A percentile compares a stretch with the other conserved stretches of the same genome.
These are phyloP conservation scores for Cheilosia variabilis DNA, from an alignment of 2,888 invertebrate genomes.

Conservation along the genomic window DNA sequence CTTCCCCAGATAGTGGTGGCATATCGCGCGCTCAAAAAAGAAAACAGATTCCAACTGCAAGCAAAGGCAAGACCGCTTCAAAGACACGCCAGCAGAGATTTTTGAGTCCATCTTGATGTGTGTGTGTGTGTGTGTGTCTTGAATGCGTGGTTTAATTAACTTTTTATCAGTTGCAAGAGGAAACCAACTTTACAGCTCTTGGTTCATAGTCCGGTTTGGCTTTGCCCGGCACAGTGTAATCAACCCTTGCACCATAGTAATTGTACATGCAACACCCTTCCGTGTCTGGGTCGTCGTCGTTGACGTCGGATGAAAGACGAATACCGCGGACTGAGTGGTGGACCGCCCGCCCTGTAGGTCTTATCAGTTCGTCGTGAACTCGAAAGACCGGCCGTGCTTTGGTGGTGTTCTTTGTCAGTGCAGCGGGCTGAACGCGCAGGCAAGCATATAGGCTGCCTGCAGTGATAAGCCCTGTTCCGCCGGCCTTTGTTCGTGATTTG, in stretches of 20 bases:
- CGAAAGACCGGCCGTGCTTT: slow-evolving; percentile 52
- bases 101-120: slow-evolving; percentile 59
- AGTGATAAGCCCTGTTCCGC: slow-evolving; percentile 53
- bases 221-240: slow-evolving; percentile 43
- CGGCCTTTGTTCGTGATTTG: slow-evolving; percentile 30
- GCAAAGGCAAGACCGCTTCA: slow-evolving; percentile 47
- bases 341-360: slow-evolving; percentile 8
- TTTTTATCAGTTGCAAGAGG: slow-evolving; percentile 75
- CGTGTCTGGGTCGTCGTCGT: slow-evolving; percentile 44
- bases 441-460: slow-evolving; percentile 15
- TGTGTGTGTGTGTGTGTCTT: slow-evolving; percentile 6
- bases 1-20: slow-evolving; percentile 29
- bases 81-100: slow-evolving; percentile 63
- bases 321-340: slow-evolving; percentile 11
- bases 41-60: slow-evolving; percentile 8
- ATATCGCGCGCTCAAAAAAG: slow-evolving; percentile 33
- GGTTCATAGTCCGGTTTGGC: slow-evolving; percentile 49
- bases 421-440: slow-evolving; percentile 14
- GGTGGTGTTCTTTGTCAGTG: slow-evolving; percentile 55
- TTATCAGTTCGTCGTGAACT: slow-evolving; percentile 68
- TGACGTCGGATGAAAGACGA: slow-evolving; percentile 54
- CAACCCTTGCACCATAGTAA: slow-evolving; percentile 57
- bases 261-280: slow-evolving; percentile 49
- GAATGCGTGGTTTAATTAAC: slow-evolving; percentile 74
- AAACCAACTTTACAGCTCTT: slow-evolving; percentile 60